phyloP scores from a whole-genome alignment of 2,888 invertebrate species.

The Girardia tigrina region DNA sequence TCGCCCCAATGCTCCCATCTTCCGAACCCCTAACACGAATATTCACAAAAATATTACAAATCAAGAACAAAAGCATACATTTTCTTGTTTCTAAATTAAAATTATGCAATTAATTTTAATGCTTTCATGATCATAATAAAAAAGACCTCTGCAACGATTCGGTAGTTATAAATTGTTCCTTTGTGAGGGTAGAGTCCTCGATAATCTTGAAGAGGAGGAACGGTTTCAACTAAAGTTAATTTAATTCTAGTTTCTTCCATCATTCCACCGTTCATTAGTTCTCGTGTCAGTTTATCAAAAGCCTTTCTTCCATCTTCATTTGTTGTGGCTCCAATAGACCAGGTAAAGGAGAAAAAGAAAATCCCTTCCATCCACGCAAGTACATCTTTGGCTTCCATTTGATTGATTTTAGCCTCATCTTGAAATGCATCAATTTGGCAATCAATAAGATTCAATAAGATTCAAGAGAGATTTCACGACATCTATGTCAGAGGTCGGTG shows the following conservation, averaged over 20 bases:
- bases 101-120: too few relatives aligned
- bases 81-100: background rate
- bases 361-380: constrained; percentile 55
- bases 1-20: constrained; percentile 84
- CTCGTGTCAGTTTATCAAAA: constrained; percentile 67
- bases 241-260: constrained; percentile 56
- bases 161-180: constrained; percentile 49
- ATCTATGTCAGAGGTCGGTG: constrained; percentile 71
- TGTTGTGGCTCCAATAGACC: constrained; percentile 74
- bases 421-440: constrained; percentile 72
- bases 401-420: constrained; percentile 68
- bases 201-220: constrained; percentile 56
- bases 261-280: constrained; percentile 61
- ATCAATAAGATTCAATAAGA: constrained; percentile 69
- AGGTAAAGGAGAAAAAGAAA: constrained; percentile 78
- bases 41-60: too few relatives aligned
- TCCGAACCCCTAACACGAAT: constrained; percentile 54
- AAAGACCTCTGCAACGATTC: constrained; percentile 53
- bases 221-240: constrained; percentile 44
- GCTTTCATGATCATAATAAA: background rate
- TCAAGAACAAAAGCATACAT: constrained; percentile 23
- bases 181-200: constrained; percentile 58
- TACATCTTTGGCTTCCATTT: constrained; percentile 56
- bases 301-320: constrained; percentile 61
- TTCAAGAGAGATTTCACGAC: constrained; percentile 67